Evolutionary conservation across 2,888 invertebrate genomes (phyloP), one percentile per base, ranked within the genome.

Genomic region (Dromius quadrimaculatus): DNA sequence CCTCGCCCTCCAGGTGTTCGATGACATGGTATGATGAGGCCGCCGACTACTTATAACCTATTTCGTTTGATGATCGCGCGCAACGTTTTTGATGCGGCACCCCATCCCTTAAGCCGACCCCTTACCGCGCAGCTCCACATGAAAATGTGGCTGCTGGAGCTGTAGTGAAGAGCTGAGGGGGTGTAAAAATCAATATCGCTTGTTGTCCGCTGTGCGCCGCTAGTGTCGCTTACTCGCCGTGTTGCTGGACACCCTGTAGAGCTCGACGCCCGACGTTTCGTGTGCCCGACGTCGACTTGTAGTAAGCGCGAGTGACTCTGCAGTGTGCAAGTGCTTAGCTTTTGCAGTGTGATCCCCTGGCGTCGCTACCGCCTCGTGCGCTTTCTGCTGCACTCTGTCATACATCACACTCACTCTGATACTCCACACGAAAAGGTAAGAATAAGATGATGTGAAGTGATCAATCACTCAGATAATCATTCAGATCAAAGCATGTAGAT

Each of bases 1-100:
- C 43, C 43, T 43, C 11, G 41, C 15, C 41, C 6, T 41, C 41
- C 41, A 41, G 41, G 41, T 41, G 41, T 41, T 11, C 15, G 41
- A 41, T 11, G 41, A 41, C 41, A 41, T 36, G 36, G 3, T 36
- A 36, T 41, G 13, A 41, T 41, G 15, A 41, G 28, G 23, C 28
- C 54, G 32, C 59, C 62, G 38, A 32, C 70, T 65, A 71, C 74
- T 75, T 75, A 75, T 71, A 73, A 74, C 71, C 70, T 71, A 73
- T 76, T 76, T 75, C 73, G 74, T 75, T 76, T 74, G 75, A 75
- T 74, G 73, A 75, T 74, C 73, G 75, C 74, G 66, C 57, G 71
- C 72, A 73, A 72, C 73, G 75, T 75, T 75, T 75, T 73, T 75
- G 75, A 75, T 75, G 74, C 72, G 73, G 73, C 75, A 74, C 75